phyloP scores from a whole-genome alignment of 1,140 invertebrate genomes.

The Achroia grisella region DNA sequence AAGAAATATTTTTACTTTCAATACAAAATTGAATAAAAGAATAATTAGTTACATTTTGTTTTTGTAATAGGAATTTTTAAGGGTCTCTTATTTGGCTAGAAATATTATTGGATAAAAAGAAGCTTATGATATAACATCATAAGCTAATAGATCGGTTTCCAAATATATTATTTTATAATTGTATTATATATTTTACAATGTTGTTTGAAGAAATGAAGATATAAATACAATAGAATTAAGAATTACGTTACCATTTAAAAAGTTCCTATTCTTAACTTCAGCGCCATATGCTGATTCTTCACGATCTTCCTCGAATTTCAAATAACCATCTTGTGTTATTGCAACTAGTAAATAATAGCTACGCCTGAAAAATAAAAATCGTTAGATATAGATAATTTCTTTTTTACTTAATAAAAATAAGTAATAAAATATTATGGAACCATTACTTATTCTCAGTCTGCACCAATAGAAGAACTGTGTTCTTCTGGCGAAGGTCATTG shows the following conservation, averaged over 20 bases:
- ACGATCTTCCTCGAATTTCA: constrained; percentile 89
- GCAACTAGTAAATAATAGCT: constrained; percentile 89
- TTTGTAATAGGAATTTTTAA: no score
- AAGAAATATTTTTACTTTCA: neutral
- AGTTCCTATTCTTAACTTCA: constrained; percentile 83
- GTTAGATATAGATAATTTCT: neutral
- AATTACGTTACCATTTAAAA: constrained; percentile 78
- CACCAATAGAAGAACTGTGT: constrained; percentile 83
- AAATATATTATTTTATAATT: no score
- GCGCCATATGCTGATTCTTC: constrained; percentile 82
- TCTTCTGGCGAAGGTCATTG: constrained; percentile 82
- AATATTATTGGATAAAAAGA: no score
- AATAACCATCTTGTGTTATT: constrained; percentile 85
- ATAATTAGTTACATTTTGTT: no score
- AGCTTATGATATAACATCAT: no score
- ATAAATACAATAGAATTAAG: no score
- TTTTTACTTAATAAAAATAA: no score
- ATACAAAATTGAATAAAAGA: no score
- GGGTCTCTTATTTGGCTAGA: no score
- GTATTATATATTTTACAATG: no score
- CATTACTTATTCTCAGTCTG: constrained; percentile 87
- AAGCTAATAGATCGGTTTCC: no score
- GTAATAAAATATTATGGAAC: neutral
- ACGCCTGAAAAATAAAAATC: constrained; percentile 73
- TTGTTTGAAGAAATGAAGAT: no score